These are phyloP conservation scores for Sebastiscus tertius DNA, from an alignment of 2,797 vertebrate species.

Conservation along the genomic window DNA sequence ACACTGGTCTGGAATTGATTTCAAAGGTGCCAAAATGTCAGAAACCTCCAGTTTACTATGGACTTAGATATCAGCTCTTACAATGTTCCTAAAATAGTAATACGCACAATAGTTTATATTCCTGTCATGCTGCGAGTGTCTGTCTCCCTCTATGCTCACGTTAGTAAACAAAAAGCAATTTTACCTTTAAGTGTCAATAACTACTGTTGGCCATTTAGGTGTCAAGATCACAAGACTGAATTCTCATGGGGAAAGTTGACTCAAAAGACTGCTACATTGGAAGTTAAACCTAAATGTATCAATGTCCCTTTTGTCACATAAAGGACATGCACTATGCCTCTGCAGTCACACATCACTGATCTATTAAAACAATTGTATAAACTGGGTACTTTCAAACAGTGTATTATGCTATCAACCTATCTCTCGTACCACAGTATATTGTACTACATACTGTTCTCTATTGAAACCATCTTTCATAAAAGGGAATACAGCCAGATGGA, in stretches of 20 bases:
- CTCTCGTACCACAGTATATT: neutral
- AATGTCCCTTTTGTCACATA: neutral
- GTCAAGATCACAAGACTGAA: neutral
- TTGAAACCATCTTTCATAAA: constrained; percentile 11
- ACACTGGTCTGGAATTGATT: constrained; percentile 9
- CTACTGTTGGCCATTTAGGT: neutral
- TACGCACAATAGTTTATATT: neutral
- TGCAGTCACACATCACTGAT: neutral
- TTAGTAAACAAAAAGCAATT: neutral
- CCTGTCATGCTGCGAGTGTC: neutral
- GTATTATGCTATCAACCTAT: neutral
- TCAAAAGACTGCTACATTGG: neutral
- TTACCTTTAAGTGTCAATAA: neutral
- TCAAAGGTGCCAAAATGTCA: neutral
- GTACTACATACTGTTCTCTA: neutral
- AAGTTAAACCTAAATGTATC: neutral
- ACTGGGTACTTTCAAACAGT: neutral
- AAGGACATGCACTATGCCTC: neutral
- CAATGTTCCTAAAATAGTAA: neutral
- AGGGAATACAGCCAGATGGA: neutral
- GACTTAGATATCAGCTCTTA: neutral
- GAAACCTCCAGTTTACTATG: neutral
- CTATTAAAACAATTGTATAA: neutral
- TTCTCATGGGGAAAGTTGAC: neutral
- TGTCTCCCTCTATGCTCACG: neutral